phyloP scores from a whole-genome alignment of 2,113 vertebrate genomes.

The Scartelaos histophorus region DNA sequence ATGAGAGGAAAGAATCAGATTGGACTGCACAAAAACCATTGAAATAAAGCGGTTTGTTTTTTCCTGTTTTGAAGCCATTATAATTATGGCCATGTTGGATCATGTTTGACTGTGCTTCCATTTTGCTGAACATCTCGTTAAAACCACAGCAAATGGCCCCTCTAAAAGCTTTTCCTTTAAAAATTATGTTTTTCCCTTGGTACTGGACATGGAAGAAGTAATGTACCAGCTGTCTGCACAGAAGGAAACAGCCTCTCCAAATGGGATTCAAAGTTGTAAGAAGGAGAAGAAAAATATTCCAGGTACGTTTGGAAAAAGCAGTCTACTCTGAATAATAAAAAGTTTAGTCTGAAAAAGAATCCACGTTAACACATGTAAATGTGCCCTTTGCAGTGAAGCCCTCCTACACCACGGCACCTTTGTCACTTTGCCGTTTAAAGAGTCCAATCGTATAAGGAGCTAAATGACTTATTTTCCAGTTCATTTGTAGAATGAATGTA shows the following conservation, averaged over 20 bases:
- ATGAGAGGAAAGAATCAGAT: too few relatives aligned
- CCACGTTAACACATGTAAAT: too few relatives aligned
- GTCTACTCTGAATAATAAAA: too few relatives aligned
- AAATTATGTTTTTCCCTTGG: neutral
- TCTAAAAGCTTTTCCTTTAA: neutral
- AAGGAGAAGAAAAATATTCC: neutral
- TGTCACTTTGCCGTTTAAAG: too few relatives aligned
- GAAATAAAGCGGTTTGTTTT: too few relatives aligned
- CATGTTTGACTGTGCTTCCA: neutral
- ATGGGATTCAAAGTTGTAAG: neutral
- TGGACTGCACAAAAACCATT: too few relatives aligned
- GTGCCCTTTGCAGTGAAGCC: too few relatives aligned
- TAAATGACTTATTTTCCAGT: conserved; percentile 7
- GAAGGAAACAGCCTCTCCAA: neutral
- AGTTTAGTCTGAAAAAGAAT: too few relatives aligned
- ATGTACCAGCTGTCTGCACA: neutral
- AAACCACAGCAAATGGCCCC: neutral
- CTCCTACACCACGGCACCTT: too few relatives aligned
- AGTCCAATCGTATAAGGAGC: neutral
- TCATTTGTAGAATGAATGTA: conserved; percentile 10
- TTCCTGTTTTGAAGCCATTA: too few relatives aligned
- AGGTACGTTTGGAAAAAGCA: neutral
- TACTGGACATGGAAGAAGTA: neutral
- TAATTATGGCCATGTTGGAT: neutral
- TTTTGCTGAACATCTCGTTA: neutral